Conservation (phyloP, 1,140 invertebrate genomes). For the Capitella teleta region DNA sequence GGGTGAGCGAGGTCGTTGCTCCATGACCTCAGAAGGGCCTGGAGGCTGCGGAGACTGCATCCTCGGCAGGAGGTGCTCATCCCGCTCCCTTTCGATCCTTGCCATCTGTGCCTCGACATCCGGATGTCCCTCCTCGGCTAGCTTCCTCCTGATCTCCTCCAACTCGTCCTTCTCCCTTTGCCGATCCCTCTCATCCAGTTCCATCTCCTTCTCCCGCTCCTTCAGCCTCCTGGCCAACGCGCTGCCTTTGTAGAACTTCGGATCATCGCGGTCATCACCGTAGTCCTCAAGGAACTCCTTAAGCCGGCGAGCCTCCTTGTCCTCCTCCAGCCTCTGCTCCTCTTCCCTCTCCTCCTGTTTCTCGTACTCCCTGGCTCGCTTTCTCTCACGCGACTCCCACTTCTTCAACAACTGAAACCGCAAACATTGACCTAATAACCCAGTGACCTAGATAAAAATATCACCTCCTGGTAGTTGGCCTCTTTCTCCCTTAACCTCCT, state of each 20-base stretch:
- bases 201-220: slow-evolving; percentile 82
- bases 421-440: slow-evolving; percentile 21
- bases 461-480: slow-evolving; percentile 74
- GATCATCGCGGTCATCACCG: slow-evolving; percentile 91
- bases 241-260: slow-evolving; percentile 90
- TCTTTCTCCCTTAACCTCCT: slow-evolving; percentile 86
- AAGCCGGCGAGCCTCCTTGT: slow-evolving; percentile 76
- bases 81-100: slow-evolving; percentile 54
- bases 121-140: slow-evolving; percentile 65
- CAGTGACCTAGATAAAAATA: not conserved
- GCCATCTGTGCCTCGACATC: slow-evolving; percentile 75
- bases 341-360: slow-evolving; percentile 77
- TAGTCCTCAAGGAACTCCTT: slow-evolving; percentile 98
- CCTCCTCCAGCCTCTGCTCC: slow-evolving; percentile 64
- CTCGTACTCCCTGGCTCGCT: slow-evolving; percentile 84
- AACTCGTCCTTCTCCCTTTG: slow-evolving; percentile 84
- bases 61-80: slow-evolving; percentile 70
- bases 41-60: slow-evolving; percentile 29
- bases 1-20: no score
- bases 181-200: slow-evolving; percentile 76
- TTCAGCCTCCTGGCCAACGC: slow-evolving; percentile 76
- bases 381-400: slow-evolving; percentile 87
- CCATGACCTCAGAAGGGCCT: no score
- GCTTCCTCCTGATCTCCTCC: slow-evolving; percentile 70
- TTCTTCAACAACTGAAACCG: slow-evolving; percentile 52